A percentile compares a stretch with the other conserved stretches of the same genome.
Evolutionary conservation across 1,140 invertebrate genomes (phyloP).

Genomic region (Drosophila kikkawai): DNA sequence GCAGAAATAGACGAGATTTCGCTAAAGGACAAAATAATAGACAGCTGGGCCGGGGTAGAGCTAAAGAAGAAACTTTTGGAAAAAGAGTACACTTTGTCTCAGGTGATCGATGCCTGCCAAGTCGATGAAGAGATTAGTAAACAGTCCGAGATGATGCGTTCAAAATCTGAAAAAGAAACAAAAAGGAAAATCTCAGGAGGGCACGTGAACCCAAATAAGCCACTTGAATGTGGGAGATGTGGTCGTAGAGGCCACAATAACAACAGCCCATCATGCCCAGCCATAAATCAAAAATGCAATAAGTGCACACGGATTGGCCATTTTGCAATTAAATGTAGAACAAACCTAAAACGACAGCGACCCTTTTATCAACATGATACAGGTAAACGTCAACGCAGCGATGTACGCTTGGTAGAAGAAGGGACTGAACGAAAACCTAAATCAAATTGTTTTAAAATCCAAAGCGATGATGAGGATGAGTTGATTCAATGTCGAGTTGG

Average conservation of each 20-base stretch:
- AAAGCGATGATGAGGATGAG: too few species aligned
- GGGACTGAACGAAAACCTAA: too few species aligned
- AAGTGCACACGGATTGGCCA: constrained; percentile 7
- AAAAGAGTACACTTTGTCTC: neutral
- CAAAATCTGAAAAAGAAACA: constrained; percentile 1
- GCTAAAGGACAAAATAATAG: constrained; percentile 5
- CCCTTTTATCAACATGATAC: too few species aligned
- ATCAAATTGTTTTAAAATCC: too few species aligned
- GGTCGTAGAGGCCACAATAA: constrained; percentile 2
- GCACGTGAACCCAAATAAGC: neutral
- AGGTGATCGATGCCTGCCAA: constrained; percentile 1
- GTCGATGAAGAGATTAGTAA: neutral
- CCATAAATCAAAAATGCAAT: neutral
- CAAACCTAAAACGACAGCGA: too few species aligned
- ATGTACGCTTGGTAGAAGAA: too few species aligned
- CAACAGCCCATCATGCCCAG: neutral
- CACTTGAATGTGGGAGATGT: neutral
- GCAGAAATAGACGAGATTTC: constrained; percentile 2
- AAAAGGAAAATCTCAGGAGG: neutral
- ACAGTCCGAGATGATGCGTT: constrained; percentile 2
- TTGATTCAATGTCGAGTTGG: too few species aligned
- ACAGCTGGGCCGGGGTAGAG: constrained; percentile 1
- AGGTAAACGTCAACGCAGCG: too few species aligned
- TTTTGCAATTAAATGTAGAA: constrained; percentile 11
- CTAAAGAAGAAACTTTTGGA: constrained; percentile 20